These are phyloP conservation scores for Chrysocyon brachyurus DNA, from an alignment of 2,797 vertebrate genomes.

Conservation along the genomic window DNA sequence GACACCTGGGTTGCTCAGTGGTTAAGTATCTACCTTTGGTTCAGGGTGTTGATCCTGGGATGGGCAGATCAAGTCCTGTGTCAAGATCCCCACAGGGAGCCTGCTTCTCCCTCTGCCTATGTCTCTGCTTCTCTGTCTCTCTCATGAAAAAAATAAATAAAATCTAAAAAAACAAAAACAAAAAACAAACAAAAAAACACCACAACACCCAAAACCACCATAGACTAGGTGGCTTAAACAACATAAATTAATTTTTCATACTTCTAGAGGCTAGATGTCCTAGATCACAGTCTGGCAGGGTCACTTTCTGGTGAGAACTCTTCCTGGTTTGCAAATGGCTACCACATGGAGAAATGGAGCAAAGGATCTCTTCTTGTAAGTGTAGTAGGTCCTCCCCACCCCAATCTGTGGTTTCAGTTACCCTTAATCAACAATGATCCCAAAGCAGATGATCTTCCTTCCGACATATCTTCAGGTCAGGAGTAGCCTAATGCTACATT, in stretches of 20 bases:
- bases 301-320: neutral
- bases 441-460: neutral
- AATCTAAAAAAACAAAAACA: too few relatives aligned
- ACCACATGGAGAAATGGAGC: neutral
- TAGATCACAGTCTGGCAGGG: neutral
- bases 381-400: neutral
- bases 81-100: too few relatives aligned
- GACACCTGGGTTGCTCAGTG: too few relatives aligned
- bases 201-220: too few relatives aligned
- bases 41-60: too few relatives aligned
- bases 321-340: neutral
- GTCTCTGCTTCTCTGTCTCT: too few relatives aligned
- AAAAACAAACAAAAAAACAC: too few relatives aligned
- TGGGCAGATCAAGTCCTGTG: too few relatives aligned
- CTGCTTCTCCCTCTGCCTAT: too few relatives aligned
- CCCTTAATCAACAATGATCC: neutral
- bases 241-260: neutral
- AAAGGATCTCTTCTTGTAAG: neutral
- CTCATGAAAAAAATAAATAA: too few relatives aligned
- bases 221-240: neutral
- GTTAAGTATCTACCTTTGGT: too few relatives aligned
- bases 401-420: neutral
- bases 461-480: neutral
- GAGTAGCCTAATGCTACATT: neutral
- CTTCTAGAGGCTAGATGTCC: neutral